Evolutionary conservation across 2,888 invertebrate genomes (phyloP), one percentile per base, ranked within the genome.

Genomic region (Drosophila heteroneura): DNA sequence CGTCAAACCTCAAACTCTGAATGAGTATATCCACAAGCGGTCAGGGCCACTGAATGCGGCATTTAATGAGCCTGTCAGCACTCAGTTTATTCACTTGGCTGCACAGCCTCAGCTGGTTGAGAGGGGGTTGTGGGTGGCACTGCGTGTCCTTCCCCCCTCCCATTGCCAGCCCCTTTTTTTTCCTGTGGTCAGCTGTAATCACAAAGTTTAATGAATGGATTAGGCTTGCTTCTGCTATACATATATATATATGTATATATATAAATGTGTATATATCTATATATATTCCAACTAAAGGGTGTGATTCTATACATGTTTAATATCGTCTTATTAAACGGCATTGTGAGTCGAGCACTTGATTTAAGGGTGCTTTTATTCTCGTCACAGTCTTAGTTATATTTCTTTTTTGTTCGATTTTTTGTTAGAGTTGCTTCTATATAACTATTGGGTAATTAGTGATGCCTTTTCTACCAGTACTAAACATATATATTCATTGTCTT

Each of bases 31-130:
- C 30, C 54, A 39, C 44, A 49, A 68, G 65, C 59, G 68, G 76
- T 72, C 68, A 72, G 78, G 59, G 47, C 79, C 39, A 62, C 59
- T 89, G 85, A 84, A 84, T 84, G 88, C 76, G 76, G 71, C 89
- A 76, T 88, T 90, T 82, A 90, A 90, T 88, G 88, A 85, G 90
- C 73, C 80, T 88, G 90, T 88, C 90, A 89, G 84, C 89, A 89
- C 83, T 89, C 83, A 75, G 71, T 81, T 81, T 81, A 83, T 70
- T 80, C 81, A 75, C 66, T 67, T 39, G 63, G 49, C 57, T 73
- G 73, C 65, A 51, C 76, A 79, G 64, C 58, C 52, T 54, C 69
- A 74, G 58, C 76, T 56, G 57, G 37, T 32, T 6, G 57, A n/a
- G 30, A 28, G n/a, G 6, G 59, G 70, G 47, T 28, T 35, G 66